Conservation (phyloP, 2,113 vertebrate genomes). For the Mobula birostris region DNA sequence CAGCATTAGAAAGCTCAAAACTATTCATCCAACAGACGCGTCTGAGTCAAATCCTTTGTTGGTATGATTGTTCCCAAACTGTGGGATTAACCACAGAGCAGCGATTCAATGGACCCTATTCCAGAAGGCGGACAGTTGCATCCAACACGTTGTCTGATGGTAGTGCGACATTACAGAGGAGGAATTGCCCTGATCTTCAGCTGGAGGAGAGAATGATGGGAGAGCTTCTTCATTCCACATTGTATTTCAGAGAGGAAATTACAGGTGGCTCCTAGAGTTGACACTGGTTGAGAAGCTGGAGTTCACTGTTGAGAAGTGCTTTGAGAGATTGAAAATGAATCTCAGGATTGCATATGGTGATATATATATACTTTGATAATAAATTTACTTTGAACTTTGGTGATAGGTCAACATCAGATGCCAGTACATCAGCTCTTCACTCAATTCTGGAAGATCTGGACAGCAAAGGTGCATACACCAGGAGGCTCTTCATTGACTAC, state of each 20-base stretch:
- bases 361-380: too few relatives aligned
- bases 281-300: too few relatives aligned
- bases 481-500: too few relatives aligned
- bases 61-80: background rate
- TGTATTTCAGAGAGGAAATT: background rate
- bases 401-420: too few relatives aligned
- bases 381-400: too few relatives aligned
- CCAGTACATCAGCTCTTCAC: too few relatives aligned
- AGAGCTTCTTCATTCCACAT: background rate
- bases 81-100: background rate
- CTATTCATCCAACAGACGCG: background rate
- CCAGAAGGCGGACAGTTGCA: background rate
- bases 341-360: too few relatives aligned
- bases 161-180: background rate
- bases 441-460: too few relatives aligned
- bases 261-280: background rate
- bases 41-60: slow-evolving; percentile 10
- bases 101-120: background rate
- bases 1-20: background rate
- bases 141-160: background rate
- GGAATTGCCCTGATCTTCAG: background rate
- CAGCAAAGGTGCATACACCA: too few relatives aligned
- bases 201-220: background rate
- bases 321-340: too few relatives aligned
- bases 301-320: too few relatives aligned